Evolutionary conservation across 2,797 vertebrate genomes (phyloP).

Genomic region (Amblyraja radiata): DNA sequence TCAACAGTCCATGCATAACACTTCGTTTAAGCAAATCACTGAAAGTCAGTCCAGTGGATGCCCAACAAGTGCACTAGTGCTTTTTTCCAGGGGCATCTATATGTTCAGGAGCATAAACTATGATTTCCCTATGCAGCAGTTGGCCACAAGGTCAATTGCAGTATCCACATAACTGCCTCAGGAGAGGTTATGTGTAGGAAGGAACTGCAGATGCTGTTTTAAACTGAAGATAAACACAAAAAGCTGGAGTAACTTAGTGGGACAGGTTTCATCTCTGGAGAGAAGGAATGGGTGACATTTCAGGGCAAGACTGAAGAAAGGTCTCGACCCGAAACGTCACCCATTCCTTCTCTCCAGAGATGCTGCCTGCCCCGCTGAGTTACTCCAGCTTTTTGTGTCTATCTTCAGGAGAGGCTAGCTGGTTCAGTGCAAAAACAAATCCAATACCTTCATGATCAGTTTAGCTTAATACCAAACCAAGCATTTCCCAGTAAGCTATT

Average conservation of each 20-base stretch:
- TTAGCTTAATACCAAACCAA: not conserved
- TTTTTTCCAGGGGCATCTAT: not conserved
- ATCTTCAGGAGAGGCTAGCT: too few species aligned
- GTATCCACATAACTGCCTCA: not conserved
- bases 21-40: not conserved
- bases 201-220: too few species aligned
- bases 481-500: not conserved
- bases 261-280: too few species aligned
- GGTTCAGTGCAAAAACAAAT: not conserved
- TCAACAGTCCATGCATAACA: not conserved
- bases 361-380: too few species aligned
- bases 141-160: not conserved
- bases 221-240: too few species aligned
- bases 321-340: too few species aligned
- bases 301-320: too few species aligned
- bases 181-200: too few species aligned
- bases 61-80: not conserved
- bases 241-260: too few species aligned
- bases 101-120: not conserved
- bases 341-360: too few species aligned
- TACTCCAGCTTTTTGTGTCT: too few species aligned
- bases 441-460: not conserved
- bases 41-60: not conserved
- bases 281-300: too few species aligned
- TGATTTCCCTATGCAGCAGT: not conserved